These are phyloP conservation scores for Willisornis vidua DNA, from an alignment of 2,113 vertebrate species.

Conservation along the genomic window DNA sequence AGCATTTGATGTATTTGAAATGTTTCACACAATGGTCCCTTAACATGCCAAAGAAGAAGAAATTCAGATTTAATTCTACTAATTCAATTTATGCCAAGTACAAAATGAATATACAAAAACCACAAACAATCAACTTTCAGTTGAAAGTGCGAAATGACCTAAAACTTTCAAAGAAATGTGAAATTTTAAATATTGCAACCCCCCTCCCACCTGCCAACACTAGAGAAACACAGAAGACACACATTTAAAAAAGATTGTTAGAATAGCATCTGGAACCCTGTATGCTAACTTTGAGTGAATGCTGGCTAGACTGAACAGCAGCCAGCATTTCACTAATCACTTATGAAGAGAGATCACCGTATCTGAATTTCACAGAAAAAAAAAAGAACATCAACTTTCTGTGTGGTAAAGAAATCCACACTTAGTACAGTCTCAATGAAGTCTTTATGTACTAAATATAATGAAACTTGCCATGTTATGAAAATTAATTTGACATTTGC, in stretches of 20 bases:
- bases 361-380: background rate
- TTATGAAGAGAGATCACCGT: background rate
- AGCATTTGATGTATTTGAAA: slow-evolving; percentile 34
- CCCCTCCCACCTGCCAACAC: background rate
- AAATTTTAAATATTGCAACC: background rate
- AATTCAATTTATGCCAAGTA: background rate
- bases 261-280: background rate
- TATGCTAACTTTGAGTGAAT: background rate
- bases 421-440: background rate
- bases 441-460: background rate
- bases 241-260: background rate
- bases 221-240: background rate
- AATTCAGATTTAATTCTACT: background rate
- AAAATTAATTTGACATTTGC: background rate
- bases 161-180: background rate
- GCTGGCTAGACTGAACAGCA: background rate
- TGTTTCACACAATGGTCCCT: slow-evolving; percentile 17
- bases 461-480: background rate
- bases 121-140: slow-evolving; percentile 11
- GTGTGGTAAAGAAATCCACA: background rate
- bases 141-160: background rate
- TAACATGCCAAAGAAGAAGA: background rate
- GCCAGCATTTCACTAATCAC: background rate
- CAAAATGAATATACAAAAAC: background rate
- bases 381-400: background rate